Percentiles rank a stretch among this genome's conserved stretches.
phyloP scores from a whole-genome alignment of 2,888 invertebrate species.

The Drosophila prolongata region DNA sequence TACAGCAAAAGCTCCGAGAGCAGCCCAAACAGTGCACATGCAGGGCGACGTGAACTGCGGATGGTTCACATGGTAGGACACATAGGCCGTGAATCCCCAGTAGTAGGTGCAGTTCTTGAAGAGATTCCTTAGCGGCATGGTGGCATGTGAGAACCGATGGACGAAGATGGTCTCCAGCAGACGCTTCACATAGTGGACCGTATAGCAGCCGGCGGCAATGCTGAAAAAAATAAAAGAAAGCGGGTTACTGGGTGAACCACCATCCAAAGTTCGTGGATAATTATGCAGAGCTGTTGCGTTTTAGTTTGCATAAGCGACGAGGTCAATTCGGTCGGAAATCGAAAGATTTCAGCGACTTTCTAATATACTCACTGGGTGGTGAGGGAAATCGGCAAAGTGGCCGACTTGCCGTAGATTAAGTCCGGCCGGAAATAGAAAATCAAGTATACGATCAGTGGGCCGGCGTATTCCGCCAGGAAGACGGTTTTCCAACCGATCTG shows the following conservation, averaged over 20 bases:
- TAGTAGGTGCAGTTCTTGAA: constrained; percentile 99
- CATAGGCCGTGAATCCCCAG: constrained; percentile 98
- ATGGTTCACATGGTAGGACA: constrained; percentile 98
- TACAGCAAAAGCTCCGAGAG: constrained; percentile 90
- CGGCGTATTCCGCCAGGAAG: constrained; percentile 98
- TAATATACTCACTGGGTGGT: constrained; percentile 81
- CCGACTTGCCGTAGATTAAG: constrained; percentile 91
- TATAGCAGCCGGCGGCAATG: constrained; percentile 94
- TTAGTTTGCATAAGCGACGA: constrained; percentile 55
- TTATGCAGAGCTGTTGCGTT: constrained; percentile 64
- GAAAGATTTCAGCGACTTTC: constrained; percentile 67
- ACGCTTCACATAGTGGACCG: constrained; percentile 96
- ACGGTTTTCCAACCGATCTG: constrained; percentile 99
- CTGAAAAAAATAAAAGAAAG: constrained; percentile 85
- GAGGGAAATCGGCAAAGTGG: constrained; percentile 79
- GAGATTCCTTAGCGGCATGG: constrained; percentile 98
- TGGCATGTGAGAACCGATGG: constrained; percentile 98
- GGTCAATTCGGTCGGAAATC: constrained; percentile 74
- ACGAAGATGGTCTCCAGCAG: constrained; percentile 97
- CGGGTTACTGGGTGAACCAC: constrained; percentile 21
- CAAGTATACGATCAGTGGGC: constrained; percentile 95
- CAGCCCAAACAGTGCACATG: constrained; percentile 87
- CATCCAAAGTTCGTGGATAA: constrained; percentile 46
- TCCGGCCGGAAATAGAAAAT: constrained; percentile 95
- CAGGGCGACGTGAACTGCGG: constrained; percentile 95